phyloP scores from a whole-genome alignment of 2,797 vertebrate genomes.

The Acrossocheilus fasciatus region DNA sequence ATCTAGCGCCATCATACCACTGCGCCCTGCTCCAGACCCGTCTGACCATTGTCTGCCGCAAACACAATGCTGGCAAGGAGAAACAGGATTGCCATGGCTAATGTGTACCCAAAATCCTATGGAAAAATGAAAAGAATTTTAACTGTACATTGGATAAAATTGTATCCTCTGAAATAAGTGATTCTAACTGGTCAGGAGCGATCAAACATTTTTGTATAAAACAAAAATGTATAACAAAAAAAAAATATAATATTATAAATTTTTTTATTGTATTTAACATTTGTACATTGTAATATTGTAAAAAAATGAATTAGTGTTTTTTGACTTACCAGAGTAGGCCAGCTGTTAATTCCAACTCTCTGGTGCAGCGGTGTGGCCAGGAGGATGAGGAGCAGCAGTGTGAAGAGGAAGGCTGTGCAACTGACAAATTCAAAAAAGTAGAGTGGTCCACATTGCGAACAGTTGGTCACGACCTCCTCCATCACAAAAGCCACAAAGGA shows the following conservation, averaged over 20 bases:
- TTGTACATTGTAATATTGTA: background rate
- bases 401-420: slow-evolving; percentile 88
- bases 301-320: background rate
- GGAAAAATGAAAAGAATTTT: slow-evolving; percentile 8
- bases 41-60: slow-evolving; percentile 60
- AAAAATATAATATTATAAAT: background rate
- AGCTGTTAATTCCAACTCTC: slow-evolving; percentile 72
- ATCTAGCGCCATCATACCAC: slow-evolving; percentile 71
- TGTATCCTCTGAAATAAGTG: background rate
- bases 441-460: slow-evolving; percentile 78
- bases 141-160: background rate
- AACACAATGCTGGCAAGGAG: slow-evolving; percentile 80
- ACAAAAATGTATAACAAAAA: background rate
- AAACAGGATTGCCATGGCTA: slow-evolving; percentile 63
- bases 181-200: background rate
- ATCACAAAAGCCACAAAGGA: slow-evolving; percentile 87
- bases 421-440: slow-evolving; percentile 94
- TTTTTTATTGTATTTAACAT: background rate
- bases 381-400: slow-evolving; percentile 80
- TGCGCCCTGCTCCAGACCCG: slow-evolving; percentile 67
- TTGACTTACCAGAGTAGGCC: slow-evolving; percentile 77
- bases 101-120: slow-evolving; percentile 80
- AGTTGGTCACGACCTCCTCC: slow-evolving; percentile 85
- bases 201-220: background rate
- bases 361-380: slow-evolving; percentile 76